These are phyloP conservation scores for Hirudo medicinalis DNA, from an alignment of 1,140 invertebrate species.

Conservation along the genomic window DNA sequence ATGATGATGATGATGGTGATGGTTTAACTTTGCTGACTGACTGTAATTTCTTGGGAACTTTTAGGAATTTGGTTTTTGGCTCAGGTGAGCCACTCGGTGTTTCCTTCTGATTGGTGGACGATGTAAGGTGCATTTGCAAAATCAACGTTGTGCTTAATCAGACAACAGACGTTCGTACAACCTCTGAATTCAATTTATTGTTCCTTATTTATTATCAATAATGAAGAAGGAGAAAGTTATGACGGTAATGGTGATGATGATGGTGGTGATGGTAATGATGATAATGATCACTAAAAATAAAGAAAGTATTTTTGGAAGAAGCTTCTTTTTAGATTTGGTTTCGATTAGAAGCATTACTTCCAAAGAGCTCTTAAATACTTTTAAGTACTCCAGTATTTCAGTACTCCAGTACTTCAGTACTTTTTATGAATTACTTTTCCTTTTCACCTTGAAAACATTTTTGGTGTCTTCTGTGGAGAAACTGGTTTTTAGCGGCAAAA, in stretches of 20 bases:
- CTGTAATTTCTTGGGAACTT: too few relatives aligned
- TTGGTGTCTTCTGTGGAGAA: not conserved
- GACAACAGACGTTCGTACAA: too few relatives aligned
- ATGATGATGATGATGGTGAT: slow-evolving; percentile 23
- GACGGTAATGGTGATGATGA: not conserved
- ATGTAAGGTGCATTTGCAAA: too few relatives aligned
- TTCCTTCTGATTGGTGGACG: too few relatives aligned
- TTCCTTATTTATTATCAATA: too few relatives aligned
- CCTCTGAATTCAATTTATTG: too few relatives aligned
- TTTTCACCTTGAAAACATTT: not conserved
- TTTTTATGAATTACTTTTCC: too few relatives aligned
- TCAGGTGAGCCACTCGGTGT: too few relatives aligned
- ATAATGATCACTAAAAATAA: slow-evolving; percentile 5
- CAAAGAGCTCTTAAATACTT: not conserved
- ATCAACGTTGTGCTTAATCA: too few relatives aligned
- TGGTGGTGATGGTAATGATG: not conserved
- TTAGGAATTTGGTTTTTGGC: too few relatives aligned
- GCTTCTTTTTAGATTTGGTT: not conserved
- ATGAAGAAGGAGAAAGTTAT: slow-evolving; percentile 12
- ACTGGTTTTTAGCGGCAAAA: too few relatives aligned
- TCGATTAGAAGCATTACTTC: not conserved
- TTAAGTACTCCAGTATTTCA: not conserved
- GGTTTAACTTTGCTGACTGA: too few relatives aligned
- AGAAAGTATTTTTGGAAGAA: not conserved
- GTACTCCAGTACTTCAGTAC: not conserved